Evolutionary conservation across 37 sponge, comb jelly and placozoan species (phyloP).

Genomic region (Tethya wilhelma): DNA sequence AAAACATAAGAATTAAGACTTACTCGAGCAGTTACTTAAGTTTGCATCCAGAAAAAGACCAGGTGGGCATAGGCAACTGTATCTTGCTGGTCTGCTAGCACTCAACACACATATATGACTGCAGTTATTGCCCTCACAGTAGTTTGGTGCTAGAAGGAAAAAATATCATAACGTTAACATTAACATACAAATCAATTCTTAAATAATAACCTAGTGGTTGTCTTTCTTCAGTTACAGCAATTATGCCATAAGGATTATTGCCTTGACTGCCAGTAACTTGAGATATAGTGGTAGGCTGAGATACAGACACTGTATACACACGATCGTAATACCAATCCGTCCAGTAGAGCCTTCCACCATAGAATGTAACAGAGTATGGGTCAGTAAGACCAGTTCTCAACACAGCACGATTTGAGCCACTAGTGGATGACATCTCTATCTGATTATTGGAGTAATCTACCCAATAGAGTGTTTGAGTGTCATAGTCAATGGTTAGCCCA

Average conservation of each 20-base stretch:
- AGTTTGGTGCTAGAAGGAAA: slow-evolving; percentile 11
- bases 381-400: background rate
- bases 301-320: background rate
- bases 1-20: background rate
- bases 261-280: background rate
- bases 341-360: background rate
- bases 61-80: slow-evolving; percentile 48
- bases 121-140: slow-evolving; percentile 31
- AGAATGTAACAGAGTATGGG: background rate
- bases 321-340: background rate
- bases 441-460: slow-evolving; percentile 38
- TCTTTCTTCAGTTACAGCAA: background rate
- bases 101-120: slow-evolving; percentile 67
- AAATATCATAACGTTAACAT: background rate
- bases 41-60: slow-evolving; percentile 16
- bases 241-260: background rate
- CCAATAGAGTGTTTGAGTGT: slow-evolving; percentile 72
- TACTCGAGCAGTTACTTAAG: slow-evolving; percentile 7
- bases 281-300: background rate
- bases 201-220: background rate
- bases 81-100: background rate
- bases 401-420: slow-evolving; percentile 25
- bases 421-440: slow-evolving; percentile 28
- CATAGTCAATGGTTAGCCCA: slow-evolving; percentile 58
- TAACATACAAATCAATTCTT: background rate